phyloP scores from a whole-genome alignment of 2,888 invertebrate genomes.

The Diarsia mendica region DNA sequence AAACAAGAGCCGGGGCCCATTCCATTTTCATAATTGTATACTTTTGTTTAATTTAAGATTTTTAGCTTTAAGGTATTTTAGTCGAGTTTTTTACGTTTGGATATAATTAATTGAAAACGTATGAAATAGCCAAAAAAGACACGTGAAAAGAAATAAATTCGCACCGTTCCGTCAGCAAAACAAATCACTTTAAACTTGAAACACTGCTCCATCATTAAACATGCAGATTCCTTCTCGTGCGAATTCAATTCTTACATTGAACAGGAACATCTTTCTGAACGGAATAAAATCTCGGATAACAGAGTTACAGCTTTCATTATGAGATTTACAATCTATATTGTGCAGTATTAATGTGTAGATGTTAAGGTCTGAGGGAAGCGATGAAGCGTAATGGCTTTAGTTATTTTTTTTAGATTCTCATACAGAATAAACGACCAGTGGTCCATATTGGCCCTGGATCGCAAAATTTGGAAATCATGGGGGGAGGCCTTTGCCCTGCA shows the following conservation, averaged over 20 bases:
- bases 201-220: constrained; percentile 29
- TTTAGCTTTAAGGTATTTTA: no score
- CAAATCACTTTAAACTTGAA: background rate
- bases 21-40: no score
- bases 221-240: constrained; percentile 50
- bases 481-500: no score
- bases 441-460: no score
- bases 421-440: no score
- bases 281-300: constrained; percentile 56
- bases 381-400: constrained; percentile 18
- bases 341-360: constrained; percentile 8
- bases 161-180: background rate
- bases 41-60: no score
- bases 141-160: background rate
- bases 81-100: no score
- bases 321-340: constrained; percentile 38
- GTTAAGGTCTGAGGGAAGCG: background rate
- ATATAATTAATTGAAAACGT: no score
- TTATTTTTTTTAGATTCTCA: no score
- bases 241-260: constrained; percentile 44
- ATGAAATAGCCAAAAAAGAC: background rate
- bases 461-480: no score
- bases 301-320: constrained; percentile 46
- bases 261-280: constrained; percentile 39
- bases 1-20: no score